Evolutionary conservation across 1,140 invertebrate genomes (phyloP).

Genomic region (Melitaea cinxia): DNA sequence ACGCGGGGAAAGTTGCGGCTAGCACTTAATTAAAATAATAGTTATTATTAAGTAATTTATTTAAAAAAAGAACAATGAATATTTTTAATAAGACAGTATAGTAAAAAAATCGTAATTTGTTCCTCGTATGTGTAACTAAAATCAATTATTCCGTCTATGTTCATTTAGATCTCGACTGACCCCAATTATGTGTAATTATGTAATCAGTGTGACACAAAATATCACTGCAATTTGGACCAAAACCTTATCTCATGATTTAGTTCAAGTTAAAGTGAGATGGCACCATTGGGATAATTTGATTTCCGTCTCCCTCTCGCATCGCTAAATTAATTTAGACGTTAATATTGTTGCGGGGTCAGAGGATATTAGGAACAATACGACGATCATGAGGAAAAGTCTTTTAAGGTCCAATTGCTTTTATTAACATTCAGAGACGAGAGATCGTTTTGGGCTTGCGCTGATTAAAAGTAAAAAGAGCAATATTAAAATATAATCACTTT

Average conservation of each 20-base stretch:
- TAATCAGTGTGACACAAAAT: slow-evolving; percentile 9
- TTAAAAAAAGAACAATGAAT: too few relatives aligned
- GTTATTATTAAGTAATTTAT: too few relatives aligned
- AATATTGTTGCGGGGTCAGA: slow-evolving; percentile 34
- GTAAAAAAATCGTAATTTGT: too few relatives aligned
- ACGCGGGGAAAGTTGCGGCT: too few relatives aligned
- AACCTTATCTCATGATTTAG: not conserved
- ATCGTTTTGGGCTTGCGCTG: not conserved
- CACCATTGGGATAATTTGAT: not conserved
- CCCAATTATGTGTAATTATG: not conserved
- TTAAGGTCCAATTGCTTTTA: not conserved
- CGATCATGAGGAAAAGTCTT: not conserved
- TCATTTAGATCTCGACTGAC: not conserved
- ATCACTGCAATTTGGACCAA: slow-evolving; percentile 1
- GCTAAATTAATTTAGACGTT: slow-evolving; percentile 39
- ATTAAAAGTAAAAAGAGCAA: too few relatives aligned
- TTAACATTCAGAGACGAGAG: not conserved
- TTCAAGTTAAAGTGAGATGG: not conserved
- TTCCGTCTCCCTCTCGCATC: slow-evolving; percentile 14
- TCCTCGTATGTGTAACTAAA: not conserved
- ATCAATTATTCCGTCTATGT: not conserved
- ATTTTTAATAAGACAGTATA: too few relatives aligned
- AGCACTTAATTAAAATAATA: too few relatives aligned
- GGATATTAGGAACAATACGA: not conserved
- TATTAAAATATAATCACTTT: not conserved